These are phyloP conservation scores for Prionailurus viverrinus DNA, from an alignment of 2,113 vertebrate genomes.

Conservation along the genomic window DNA sequence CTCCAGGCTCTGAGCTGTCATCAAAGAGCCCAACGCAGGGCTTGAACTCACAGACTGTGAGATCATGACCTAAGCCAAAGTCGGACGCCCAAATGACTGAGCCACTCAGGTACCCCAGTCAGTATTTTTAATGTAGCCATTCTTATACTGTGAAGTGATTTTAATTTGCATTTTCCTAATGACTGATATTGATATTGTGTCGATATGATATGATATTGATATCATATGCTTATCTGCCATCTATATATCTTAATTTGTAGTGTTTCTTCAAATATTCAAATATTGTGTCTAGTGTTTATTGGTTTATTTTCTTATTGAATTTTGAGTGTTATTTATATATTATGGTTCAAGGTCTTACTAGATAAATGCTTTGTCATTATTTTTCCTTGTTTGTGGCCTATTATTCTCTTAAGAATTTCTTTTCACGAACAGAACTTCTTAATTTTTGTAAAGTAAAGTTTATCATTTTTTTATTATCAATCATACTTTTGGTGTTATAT, in stretches of 20 bases:
- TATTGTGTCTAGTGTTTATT: neutral
- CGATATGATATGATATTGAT: neutral
- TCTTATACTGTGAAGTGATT: neutral
- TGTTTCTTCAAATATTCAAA: neutral
- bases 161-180: neutral
- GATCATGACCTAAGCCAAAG: no score
- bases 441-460: constrained; percentile 2
- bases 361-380: neutral
- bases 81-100: no score
- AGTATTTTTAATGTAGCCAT: neutral
- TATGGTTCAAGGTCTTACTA: neutral
- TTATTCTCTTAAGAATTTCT: neutral
- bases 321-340: neutral
- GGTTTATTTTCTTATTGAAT: constrained; percentile 37
- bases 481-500: neutral
- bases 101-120: neutral
- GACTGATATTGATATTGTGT: neutral
- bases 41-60: no score
- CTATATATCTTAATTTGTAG: neutral
- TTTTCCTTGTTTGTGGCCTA: neutral
- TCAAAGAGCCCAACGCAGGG: no score
- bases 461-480: neutral
- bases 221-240: neutral
- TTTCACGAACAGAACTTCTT: neutral
- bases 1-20: no score